A percentile compares a stretch with the other conserved stretches of the same genome.
phyloP scores from a whole-genome alignment of 2,113 vertebrate genomes.

The Spea bombifrons region DNA sequence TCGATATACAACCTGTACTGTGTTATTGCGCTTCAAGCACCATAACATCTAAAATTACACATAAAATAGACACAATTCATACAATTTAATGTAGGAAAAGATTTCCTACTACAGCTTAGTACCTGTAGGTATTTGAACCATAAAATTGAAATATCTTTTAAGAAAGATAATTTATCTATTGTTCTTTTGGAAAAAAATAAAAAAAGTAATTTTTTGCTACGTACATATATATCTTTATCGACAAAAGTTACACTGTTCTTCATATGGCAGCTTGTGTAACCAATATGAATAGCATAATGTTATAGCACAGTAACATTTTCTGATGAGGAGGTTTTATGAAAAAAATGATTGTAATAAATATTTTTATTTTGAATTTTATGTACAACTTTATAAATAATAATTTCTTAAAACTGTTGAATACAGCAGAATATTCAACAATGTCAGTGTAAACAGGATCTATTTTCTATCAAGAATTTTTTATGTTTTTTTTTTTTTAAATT shows the following conservation, averaged over 20 bases:
- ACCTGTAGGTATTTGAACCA: constrained; percentile 64
- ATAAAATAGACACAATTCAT: constrained; percentile 60
- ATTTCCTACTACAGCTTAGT: constrained; percentile 50
- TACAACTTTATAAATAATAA: constrained; percentile 77
- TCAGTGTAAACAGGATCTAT: constrained; percentile 75
- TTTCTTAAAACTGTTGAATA: constrained; percentile 80
- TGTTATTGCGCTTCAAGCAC: constrained; percentile 67
- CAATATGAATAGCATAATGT: constrained; percentile 68
- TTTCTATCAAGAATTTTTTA: constrained; percentile 60
- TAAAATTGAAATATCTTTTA: constrained; percentile 60
- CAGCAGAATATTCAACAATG: constrained; percentile 74
- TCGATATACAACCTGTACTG: constrained; percentile 8
- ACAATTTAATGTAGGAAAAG: constrained; percentile 60
- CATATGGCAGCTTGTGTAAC: constrained; percentile 64
- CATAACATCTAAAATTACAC: constrained; percentile 61
- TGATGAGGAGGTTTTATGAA: constrained; percentile 75
- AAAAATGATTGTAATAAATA: constrained; percentile 76
- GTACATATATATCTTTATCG: constrained; percentile 61
- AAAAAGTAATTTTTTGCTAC: constrained; percentile 62
- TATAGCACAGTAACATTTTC: constrained; percentile 69
- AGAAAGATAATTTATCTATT: constrained; percentile 52
- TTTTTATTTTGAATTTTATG: constrained; percentile 69
- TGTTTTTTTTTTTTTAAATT: constrained; percentile 61
- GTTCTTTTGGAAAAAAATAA: constrained; percentile 56
- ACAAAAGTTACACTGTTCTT: constrained; percentile 64